Evolutionary conservation across 2,113 vertebrate genomes (phyloP).

Genomic region (Geococcyx californianus): DNA sequence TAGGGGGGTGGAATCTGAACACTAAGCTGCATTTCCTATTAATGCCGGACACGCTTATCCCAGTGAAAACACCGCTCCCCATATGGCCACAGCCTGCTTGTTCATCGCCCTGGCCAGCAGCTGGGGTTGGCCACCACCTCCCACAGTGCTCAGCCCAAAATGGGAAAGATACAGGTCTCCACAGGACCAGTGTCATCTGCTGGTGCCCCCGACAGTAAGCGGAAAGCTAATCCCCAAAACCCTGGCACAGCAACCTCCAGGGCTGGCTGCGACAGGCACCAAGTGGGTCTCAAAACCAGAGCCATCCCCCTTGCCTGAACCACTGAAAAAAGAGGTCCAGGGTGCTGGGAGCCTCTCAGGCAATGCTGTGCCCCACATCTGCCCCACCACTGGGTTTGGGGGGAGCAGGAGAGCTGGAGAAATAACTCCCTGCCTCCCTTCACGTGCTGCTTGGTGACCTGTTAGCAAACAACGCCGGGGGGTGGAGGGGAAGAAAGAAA

Average conservation of each 20-base stretch:
- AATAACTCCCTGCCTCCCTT: not conserved
- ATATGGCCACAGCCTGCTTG: not conserved
- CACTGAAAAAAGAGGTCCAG: not conserved
- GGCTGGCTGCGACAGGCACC: not conserved
- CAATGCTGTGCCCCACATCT: not conserved
- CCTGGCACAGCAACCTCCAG: not conserved
- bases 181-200: not conserved
- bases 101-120: not conserved
- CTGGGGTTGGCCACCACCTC: not conserved
- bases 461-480: not conserved
- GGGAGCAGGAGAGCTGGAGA: not conserved
- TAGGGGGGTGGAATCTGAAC: not conserved
- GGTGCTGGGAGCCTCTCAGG: not conserved
- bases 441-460: not conserved
- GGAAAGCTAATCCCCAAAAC: not conserved
- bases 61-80: constrained; percentile 6
- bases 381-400: accelerated
- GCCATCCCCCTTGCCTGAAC: not conserved
- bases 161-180: not conserved
- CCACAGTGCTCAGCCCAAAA: not conserved
- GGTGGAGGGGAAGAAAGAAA: constrained; percentile 50
- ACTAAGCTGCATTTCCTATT: constrained; percentile 57
- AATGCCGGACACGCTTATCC: constrained; percentile 24
- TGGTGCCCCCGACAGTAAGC: not conserved
- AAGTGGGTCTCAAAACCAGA: not conserved